Evolutionary conservation across 2,113 vertebrate genomes (phyloP), one percentile per base, ranked within the genome.

Genomic region (Scomber scombrus): DNA sequence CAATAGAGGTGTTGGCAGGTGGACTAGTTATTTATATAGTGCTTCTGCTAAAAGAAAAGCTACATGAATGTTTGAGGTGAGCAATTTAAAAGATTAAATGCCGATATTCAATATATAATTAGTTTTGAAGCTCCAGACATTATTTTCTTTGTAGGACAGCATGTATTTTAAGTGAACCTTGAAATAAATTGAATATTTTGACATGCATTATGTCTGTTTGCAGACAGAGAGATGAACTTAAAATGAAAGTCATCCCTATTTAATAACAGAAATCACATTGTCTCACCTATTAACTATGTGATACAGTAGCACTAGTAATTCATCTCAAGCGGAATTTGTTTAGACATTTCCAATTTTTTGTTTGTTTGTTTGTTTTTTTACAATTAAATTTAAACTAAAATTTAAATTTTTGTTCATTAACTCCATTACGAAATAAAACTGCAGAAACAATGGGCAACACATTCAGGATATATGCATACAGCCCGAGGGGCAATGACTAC

Each of bases 181-280:
- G 23, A 64, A 54, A 63, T 16, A 10, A 18, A n/a, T 7, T 2
- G 10, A 21, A 16, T 6, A 45, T 52, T 16, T 29, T 5, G 45
- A 64, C n/a, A 5, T 13, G 14, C 6, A 71, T 43, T 23, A 47
- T 3, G 50, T 69, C 3, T 60, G 29, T 64, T 75, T 56, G 34
- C 13, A 16, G 1, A 14, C 29, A 72, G 6, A 4, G 43, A 7
- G 12, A 55, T 76, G 3, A 70, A 11, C 43, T 54, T 11, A 45
- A 80, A 81, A 76, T 78, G 0, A 85, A 73, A 66, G 43, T 12
- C 54, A 78, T 54, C 29, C 26, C 19, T 50, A n/a, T 11, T 45
- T 43, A 43, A 47, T 56, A 5, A 43, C 47, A 51, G 2, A 74
- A 76, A 74, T 60, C n/a, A 16, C 13, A 64, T 70, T 71, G n/a